A percentile compares a stretch with the other conserved stretches of the same genome.
These are phyloP conservation scores for Forficula auricularia DNA, from an alignment of 1,140 invertebrate species.

Conservation along the genomic window DNA sequence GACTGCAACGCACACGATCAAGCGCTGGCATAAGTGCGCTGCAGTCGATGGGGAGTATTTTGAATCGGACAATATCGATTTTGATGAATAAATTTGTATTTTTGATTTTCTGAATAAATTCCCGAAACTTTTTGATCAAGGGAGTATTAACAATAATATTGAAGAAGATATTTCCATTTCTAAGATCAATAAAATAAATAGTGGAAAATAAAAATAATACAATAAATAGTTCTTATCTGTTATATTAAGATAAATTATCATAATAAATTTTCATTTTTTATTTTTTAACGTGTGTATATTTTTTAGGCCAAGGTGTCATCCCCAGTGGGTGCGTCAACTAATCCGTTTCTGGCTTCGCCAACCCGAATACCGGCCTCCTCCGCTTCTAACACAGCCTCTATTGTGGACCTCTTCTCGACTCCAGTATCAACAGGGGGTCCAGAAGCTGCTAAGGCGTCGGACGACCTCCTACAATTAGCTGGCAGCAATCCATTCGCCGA, in stretches of 20 bases:
- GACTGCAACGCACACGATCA: too few relatives aligned
- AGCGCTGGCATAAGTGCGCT: too few relatives aligned
- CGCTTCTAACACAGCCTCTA: slow-evolving; percentile 26
- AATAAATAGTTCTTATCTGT: not conserved
- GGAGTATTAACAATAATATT: slow-evolving; percentile 10
- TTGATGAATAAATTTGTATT: too few relatives aligned
- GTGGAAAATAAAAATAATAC: not conserved
- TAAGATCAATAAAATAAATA: not conserved
- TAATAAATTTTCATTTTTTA: not conserved
- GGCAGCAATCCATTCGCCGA: slow-evolving; percentile 77
- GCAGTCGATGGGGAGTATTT: too few relatives aligned
- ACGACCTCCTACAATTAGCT: slow-evolving; percentile 66
- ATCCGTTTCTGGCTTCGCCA: slow-evolving; percentile 59
- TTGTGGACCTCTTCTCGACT: slow-evolving; percentile 51
- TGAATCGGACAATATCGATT: too few relatives aligned
- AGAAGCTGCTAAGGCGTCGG: slow-evolving; percentile 49
- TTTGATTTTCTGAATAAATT: too few relatives aligned
- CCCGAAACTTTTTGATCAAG: too few relatives aligned
- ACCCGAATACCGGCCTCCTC: slow-evolving; percentile 25
- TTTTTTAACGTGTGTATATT: not conserved
- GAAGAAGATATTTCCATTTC: not conserved
- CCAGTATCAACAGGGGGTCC: too few relatives aligned
- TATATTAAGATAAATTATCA: too few relatives aligned
- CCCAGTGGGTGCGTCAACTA: slow-evolving; percentile 48
- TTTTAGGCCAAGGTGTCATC: slow-evolving; percentile 61